A percentile compares a stretch with the other conserved stretches of the same genome.
phyloP scores from a whole-genome alignment of 2,797 vertebrate genomes.

The Pampus argenteus region DNA sequence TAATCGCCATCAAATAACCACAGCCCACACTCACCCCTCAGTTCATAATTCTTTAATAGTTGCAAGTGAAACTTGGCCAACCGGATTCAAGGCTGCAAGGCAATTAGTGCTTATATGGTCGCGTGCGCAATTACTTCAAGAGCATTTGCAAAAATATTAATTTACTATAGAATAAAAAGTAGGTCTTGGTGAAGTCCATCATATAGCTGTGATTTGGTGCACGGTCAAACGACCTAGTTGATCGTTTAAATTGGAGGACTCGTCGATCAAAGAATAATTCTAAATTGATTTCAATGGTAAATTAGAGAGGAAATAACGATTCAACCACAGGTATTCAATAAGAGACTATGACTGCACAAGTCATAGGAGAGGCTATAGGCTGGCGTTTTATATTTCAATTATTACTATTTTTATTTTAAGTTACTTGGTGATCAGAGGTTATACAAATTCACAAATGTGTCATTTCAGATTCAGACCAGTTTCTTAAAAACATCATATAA shows the following conservation, averaged over 20 bases:
- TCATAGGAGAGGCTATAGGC: too few species aligned
- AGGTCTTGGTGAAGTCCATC: constrained; percentile 1
- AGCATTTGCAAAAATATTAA: constrained; percentile 37
- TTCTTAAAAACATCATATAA: neutral
- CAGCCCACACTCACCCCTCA: constrained; percentile 88
- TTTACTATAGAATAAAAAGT: constrained; percentile 11
- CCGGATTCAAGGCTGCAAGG: constrained; percentile 48
- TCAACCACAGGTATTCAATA: neutral
- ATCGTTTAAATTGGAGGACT: neutral
- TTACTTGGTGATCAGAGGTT: neutral
- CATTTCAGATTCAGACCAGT: neutral
- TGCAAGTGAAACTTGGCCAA: constrained; percentile 71
- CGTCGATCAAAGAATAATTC: neutral
- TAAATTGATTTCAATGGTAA: neutral
- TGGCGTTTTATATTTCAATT: neutral
- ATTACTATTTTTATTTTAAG: neutral
- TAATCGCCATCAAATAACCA: constrained; percentile 97
- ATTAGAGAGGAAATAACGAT: fast-evolving
- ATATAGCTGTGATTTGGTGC: neutral
- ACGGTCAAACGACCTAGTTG: too few species aligned
- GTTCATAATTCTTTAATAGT: constrained; percentile 94
- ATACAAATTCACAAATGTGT: neutral
- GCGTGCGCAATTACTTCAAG: constrained; percentile 45
- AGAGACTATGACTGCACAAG: neutral
- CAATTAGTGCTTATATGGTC: constrained; percentile 41